Base-by-base conservation (phyloP, 2,113 vertebrate genomes). In the Onychorhynchus coronatus region DNA sequence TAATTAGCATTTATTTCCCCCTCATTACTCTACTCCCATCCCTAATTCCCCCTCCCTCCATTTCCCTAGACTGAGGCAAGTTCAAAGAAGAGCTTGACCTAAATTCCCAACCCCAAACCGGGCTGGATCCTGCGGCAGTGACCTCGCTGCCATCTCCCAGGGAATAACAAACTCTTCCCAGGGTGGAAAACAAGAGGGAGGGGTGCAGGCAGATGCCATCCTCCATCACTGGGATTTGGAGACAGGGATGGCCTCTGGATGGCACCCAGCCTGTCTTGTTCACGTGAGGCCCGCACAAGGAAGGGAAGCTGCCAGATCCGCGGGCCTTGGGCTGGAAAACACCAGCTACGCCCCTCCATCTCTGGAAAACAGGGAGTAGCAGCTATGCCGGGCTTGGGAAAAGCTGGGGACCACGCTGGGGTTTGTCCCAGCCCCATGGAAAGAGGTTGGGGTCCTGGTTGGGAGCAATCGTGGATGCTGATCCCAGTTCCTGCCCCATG, bases 351-450 rank as follows among this genome's bases (percentile, higher is more conserved):
- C 5, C 7, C 31, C 35, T 9, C 52, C 13, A 1, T 5, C 30
- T 39, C 58, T 3, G 15, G 25, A 30, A 83, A 86, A 49, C 1
- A 1, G 9, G 25, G 11, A 9, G 12, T 1, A 1, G 44, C 49
- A 0, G 67, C 37, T 4, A 0, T 1, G 8, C 23, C 0, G 0
- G 75, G n/a, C 16, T 30, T 2, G 1, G 28, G 5, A 16, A 46
- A 30, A 6, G 6, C 30, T 3, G 73, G 13, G 6, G 73, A 4
- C 24, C 14, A 0, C 1, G 0, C 5, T 2, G 62, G 77, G 77
- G 1, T 87, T 59, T 31, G 28, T 41, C 77, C 47, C 63, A 11
- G 59, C 49, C 77, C 72, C 42, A 3, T 5, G 0, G 37, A 17
- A 31, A 65, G 35, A 6, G 1, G 13, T 12, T 5, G 85, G 52